Conservation (phyloP, 2,888 invertebrate genomes). For the Leptinotarsa rubiginosa region DNA sequence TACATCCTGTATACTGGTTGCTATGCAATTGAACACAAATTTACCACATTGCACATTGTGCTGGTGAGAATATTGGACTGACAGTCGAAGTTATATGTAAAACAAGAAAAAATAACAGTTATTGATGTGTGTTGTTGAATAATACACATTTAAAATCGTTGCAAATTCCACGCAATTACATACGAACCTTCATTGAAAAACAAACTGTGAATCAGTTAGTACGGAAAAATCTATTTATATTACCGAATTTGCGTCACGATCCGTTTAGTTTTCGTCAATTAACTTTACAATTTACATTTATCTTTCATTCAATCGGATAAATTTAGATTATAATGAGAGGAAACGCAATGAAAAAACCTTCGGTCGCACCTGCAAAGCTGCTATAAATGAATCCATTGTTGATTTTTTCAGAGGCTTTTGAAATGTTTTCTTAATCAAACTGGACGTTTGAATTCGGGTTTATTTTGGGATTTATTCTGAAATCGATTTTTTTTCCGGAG, state of each 20-base stretch:
- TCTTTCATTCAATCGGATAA: background rate
- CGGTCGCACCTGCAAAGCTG: background rate
- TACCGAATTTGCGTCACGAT: constrained; percentile 15
- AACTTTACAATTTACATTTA: constrained; percentile 8
- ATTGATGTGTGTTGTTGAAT: background rate
- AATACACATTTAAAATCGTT: background rate
- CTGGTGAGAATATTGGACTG: too few relatives aligned
- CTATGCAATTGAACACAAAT: too few relatives aligned
- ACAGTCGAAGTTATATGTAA: background rate
- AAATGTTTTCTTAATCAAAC: background rate
- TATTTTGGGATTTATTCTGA: too few relatives aligned
- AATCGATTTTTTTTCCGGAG: too few relatives aligned
- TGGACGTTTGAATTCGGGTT: too few relatives aligned
- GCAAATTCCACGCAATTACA: background rate
- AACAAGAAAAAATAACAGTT: background rate
- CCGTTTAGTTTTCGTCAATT: constrained; percentile 19
- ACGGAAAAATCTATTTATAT: constrained; percentile 16
- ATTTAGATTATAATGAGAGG: constrained; percentile 11
- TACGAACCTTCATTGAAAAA: constrained; percentile 4
- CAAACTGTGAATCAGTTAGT: constrained; percentile 9
- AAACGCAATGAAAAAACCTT: constrained; percentile 7
- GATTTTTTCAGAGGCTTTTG: background rate
- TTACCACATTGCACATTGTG: too few relatives aligned
- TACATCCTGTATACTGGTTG: too few relatives aligned
- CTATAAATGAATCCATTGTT: background rate